A percentile compares a stretch with the other conserved stretches of the same genome.
Conservation (phyloP, 2,113 vertebrate species). For the Campylomormyrus numenius region DNA sequence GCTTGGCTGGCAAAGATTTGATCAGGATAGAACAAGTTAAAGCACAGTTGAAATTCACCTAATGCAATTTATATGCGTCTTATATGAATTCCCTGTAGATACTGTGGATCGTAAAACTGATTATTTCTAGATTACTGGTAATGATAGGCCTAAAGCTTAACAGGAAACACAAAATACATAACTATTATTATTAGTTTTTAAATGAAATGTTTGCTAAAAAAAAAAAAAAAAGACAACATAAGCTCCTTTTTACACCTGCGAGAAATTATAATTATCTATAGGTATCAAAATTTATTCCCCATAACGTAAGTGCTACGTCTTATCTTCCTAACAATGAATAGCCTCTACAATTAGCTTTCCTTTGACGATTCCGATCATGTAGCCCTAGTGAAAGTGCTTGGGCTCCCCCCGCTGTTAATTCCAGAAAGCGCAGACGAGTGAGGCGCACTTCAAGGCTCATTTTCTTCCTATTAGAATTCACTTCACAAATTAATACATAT, state of each 20-base stretch:
- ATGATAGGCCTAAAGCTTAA: not conserved
- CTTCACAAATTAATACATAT: not conserved
- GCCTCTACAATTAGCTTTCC: slow-evolving; percentile 2
- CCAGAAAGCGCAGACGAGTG: not conserved
- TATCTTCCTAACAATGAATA: not conserved
- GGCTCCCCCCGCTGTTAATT: slow-evolving; percentile 10
- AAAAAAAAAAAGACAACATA: not conserved
- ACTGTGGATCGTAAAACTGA: not conserved
- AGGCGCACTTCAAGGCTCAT: not conserved
- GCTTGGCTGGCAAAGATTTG: not conserved
- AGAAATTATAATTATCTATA: not conserved
- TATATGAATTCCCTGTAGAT: not conserved
- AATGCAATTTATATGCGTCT: not conserved
- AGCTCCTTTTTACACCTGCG: not conserved
- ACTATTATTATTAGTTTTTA: not conserved
- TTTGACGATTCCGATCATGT: not conserved
- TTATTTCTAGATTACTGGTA: not conserved
- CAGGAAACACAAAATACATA: not conserved
- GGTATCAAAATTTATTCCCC: not conserved
- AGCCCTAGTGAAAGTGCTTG: slow-evolving; percentile 3
- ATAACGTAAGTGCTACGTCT: not conserved
- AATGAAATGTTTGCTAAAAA: not conserved
- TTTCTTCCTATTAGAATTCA: not conserved
- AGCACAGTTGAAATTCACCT: not conserved
- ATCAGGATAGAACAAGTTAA: not conserved